Evolutionary conservation across 2,113 vertebrate genomes (phyloP).

Genomic region (Corythaeola cristata): DNA sequence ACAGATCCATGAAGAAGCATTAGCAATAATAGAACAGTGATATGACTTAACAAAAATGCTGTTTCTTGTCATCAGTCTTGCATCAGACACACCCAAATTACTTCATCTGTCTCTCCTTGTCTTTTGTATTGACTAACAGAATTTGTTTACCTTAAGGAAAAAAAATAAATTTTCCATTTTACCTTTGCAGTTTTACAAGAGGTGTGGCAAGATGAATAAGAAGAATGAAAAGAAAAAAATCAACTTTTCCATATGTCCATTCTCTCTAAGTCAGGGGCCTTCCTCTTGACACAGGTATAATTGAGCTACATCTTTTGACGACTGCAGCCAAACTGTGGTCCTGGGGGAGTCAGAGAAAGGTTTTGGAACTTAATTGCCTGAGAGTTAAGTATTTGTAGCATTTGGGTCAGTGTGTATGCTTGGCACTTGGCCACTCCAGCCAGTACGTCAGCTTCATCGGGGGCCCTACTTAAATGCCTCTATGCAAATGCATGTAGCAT

Average conservation of each 20-base stretch:
- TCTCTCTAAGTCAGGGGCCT: not conserved
- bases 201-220: not conserved
- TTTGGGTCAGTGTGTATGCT: not conserved
- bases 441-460: too few species aligned
- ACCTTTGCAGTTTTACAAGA: not conserved
- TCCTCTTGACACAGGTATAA: conserved; percentile 10
- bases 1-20: not conserved
- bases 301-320: not conserved
- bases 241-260: not conserved
- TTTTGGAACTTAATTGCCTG: not conserved
- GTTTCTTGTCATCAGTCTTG: not conserved
- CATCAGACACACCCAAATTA: not conserved
- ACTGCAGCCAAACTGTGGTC: not conserved
- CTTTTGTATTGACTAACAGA: not conserved
- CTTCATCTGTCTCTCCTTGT: conserved; percentile 4
- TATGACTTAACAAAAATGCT: not conserved
- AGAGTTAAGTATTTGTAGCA: not conserved
- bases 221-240: not conserved
- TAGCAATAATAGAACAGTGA: not conserved
- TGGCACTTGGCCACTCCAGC: not conserved
- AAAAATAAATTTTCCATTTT: conserved; percentile 4
- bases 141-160: conserved; percentile 33
- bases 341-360: not conserved
- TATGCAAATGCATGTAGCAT: too few species aligned
- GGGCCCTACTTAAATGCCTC: too few species aligned